Evolutionary conservation across 2,113 vertebrate species (phyloP), one percentile per base, ranked within the genome.

Genomic region (Indri indri): DNA sequence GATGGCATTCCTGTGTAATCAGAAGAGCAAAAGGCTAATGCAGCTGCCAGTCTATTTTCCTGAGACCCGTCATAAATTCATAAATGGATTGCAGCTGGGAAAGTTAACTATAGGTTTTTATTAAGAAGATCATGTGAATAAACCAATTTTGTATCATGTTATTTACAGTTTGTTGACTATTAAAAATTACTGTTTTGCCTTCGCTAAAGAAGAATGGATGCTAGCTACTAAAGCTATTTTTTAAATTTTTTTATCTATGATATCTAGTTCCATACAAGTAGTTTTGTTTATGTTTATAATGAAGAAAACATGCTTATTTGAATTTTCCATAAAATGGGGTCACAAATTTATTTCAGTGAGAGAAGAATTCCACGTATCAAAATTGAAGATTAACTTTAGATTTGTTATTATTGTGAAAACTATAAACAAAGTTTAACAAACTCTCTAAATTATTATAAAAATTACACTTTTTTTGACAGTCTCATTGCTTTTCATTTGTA

Each of bases 1-100:
- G 97, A 83, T 98, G 96, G 97, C 97, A 91, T 80, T 93, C 93
- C 96, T 96, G 94, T 59, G 57, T 86, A 97, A 97, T 95, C 95
- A 66, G 83, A 97, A 71, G 71, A 94, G 66, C 68, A 50, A 89
- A 95, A 91, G 63, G 61, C 95, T 76, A 84, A 45, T 6, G 6
- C 13, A 37, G 73, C 14, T 30, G 47, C 32, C 52, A 13, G 5
- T 71, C 25, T 82, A 5, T 85, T 70, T 76, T 74, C 8, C 40
- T 90, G 50, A 94, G 52, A 88, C 0, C 2, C 6, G 1, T 45
- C 11, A 37, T 59, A 66, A 81, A 88, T 80, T 91, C 37, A 71
- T n/a, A 88, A 74, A 52, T 8, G 54, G 5, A 25, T 2, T 63
- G 5, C 79, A 93, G 42, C 25, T 86, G 23, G 4, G 68, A 9